Evolutionary conservation across 2,888 invertebrate species (phyloP), one percentile per base, ranked within the genome.

Genomic region (Sylvicola fuscatus): DNA sequence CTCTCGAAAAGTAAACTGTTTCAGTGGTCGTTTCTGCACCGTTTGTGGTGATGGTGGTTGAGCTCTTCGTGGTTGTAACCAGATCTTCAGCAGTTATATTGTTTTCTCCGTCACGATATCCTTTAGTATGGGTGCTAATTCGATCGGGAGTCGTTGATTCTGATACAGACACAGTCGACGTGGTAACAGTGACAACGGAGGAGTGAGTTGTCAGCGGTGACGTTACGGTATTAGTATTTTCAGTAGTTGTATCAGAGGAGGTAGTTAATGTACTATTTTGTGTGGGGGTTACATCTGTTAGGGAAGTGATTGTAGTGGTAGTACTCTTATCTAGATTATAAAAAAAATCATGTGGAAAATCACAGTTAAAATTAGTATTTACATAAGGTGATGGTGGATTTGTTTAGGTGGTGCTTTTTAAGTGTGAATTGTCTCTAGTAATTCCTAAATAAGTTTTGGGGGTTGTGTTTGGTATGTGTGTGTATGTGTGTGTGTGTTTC

Each of bases 101-200:
- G 42, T 56, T 55, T 35, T 55, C 58, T 38, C 56, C 58, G 48
- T 56, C 56, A n/a, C 58, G 51, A 43, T 56, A 57, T 28, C 54
- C 51, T 39, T 54, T 56, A 1, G 55, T 51, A 17, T 50, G 50
- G 11, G 4, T 6, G n/a, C 53, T 54, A 5, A 50, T 47, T 28
- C 30, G 13, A 36, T 15, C 14, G 17, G 32, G 27, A 26, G 36
- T 33, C 35, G 27, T 34, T 28, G 34, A 6, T 17, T 3, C 13
- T 11, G 27, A 17, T 4, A 13, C 17, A 11, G 32, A 32, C 14
- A 15, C 32, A 16, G 32, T 35, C 32, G 36, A 17, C 13, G 30
- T 26, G 28, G 33, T 37, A 32, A 35, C 38, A 27, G 27, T 34
- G 12, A 31, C 14, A 10, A 32, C 10, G n/a, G 35, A 29, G n/a